These are phyloP conservation scores for Syngnathus scovelli DNA, from an alignment of 2,113 vertebrate genomes.

Conservation along the genomic window DNA sequence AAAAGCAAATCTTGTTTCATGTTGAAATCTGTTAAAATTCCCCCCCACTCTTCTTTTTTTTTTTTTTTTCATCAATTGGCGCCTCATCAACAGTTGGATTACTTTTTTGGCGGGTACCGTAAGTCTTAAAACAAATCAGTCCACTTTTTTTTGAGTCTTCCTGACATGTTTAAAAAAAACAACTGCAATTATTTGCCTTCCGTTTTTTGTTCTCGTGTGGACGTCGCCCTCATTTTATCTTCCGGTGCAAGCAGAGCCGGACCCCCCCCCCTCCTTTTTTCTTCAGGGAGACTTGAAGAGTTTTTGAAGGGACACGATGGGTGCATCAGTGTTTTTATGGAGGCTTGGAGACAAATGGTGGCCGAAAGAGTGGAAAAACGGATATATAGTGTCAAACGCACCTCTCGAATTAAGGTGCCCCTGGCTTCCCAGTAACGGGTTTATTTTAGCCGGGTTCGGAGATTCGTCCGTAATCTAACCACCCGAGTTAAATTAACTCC, in stretches of 20 bases:
- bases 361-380: neutral
- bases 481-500: too few relatives aligned
- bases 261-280: slow-evolving; percentile 4
- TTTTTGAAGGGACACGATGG: slow-evolving; percentile 34
- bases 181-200: neutral
- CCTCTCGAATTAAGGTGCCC: too few relatives aligned
- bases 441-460: too few relatives aligned
- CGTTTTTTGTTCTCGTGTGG: neutral
- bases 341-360: slow-evolving; percentile 9
- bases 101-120: neutral
- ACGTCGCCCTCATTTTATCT: neutral
- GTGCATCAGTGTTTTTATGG: slow-evolving; percentile 43
- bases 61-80: neutral
- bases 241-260: neutral
- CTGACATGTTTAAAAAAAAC: neutral
- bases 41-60: neutral
- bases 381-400: too few relatives aligned
- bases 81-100: neutral
- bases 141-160: neutral
- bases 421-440: too few relatives aligned
- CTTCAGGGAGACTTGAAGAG: slow-evolving; percentile 51
- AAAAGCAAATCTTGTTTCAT: slow-evolving; percentile 32
- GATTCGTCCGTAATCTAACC: too few relatives aligned
- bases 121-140: slow-evolving; percentile 28
- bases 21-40: slow-evolving; percentile 13